Evolutionary conservation across 2,888 invertebrate genomes (phyloP).

Genomic region (Melipona beecheii): DNA sequence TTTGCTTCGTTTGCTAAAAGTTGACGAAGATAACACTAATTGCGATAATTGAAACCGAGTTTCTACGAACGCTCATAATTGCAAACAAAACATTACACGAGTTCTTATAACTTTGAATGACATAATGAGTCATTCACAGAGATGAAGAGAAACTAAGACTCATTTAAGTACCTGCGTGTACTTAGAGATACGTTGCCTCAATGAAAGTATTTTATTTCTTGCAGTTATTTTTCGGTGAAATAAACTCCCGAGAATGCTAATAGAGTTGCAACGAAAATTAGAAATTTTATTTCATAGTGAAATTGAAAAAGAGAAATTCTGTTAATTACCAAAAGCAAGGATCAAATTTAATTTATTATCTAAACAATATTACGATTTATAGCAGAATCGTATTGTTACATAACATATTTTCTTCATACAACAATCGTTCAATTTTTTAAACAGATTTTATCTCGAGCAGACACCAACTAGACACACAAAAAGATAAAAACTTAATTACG

Average conservation of each 20-base stretch:
- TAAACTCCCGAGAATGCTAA: neutral
- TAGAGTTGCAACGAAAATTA: neutral
- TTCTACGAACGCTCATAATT: neutral
- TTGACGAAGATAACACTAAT: conserved; percentile 1
- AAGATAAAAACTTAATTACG: neutral
- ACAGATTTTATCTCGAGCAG: neutral
- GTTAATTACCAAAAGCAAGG: neutral
- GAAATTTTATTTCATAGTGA: neutral
- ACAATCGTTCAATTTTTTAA: neutral
- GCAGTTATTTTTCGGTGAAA: too few relatives aligned
- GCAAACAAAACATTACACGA: neutral
- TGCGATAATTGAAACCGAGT: neutral
- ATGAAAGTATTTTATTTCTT: neutral
- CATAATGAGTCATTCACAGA: neutral
- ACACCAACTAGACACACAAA: neutral
- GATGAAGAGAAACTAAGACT: neutral
- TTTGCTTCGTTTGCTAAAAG: neutral
- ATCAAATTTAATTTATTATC: neutral
- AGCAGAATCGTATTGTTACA: neutral
- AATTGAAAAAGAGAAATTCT: conserved; percentile 9
- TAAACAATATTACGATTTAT: neutral
- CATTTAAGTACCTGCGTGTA: neutral
- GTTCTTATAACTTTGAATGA: neutral
- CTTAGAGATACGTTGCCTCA: too few relatives aligned
- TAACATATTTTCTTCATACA: neutral